These are phyloP conservation scores for Myopa testacea DNA, from an alignment of 2,888 invertebrate species.

Conservation along the genomic window DNA sequence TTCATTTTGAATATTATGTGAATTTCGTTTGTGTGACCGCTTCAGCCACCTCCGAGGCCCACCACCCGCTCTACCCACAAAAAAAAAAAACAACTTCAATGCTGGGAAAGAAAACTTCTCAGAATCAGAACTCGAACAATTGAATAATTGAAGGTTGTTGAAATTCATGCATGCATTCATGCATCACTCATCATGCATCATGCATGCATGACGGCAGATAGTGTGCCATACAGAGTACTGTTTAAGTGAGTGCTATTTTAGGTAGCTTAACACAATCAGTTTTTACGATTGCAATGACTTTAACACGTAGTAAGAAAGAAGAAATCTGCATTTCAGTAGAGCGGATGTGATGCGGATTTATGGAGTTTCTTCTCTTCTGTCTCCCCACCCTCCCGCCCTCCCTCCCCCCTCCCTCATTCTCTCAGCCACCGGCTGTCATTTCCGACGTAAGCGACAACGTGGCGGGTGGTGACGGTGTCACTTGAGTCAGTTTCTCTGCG, in stretches of 20 bases:
- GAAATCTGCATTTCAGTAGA: neutral
- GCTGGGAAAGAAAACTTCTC: neutral
- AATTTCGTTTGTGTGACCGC: too few relatives aligned
- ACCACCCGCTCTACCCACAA: too few relatives aligned
- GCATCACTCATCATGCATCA: too few relatives aligned
- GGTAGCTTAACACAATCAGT: neutral
- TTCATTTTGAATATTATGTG: too few relatives aligned
- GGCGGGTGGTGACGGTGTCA: neutral
- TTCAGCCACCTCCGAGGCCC: too few relatives aligned
- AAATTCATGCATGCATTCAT: slow-evolving; percentile 2
- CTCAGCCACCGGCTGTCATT: too few relatives aligned
- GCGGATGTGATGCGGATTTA: slow-evolving; percentile 19
- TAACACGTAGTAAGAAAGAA: neutral
- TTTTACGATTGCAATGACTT: slow-evolving; percentile 3
- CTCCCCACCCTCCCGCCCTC: neutral
- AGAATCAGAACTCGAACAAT: slow-evolving; percentile 10
- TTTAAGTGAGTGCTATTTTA: slow-evolving; percentile 8
- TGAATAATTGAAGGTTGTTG: slow-evolving; percentile 26
- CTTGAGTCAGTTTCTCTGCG: neutral
- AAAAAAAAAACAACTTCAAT: too few relatives aligned
- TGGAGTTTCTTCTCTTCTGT: neutral
- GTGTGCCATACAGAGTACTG: too few relatives aligned
- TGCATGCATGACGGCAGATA: neutral
- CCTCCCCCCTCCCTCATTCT: too few relatives aligned
- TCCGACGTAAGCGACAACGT: too few relatives aligned